Conservation (phyloP, 2,888 invertebrate genomes). For the Leptothorax acervorum region DNA sequence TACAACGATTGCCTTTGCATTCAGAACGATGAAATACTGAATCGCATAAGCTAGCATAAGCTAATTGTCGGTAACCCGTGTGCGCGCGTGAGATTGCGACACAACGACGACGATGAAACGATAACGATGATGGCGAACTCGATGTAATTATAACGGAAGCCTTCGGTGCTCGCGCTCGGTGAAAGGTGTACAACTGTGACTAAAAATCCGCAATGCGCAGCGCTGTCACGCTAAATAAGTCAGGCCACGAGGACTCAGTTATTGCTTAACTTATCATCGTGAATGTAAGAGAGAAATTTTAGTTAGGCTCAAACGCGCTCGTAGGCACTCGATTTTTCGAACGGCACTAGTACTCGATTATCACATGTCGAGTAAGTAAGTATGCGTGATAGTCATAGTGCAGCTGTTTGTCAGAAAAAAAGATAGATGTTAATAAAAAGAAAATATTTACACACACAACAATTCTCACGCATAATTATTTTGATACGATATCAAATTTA, state of each 20-base stretch:
- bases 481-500: conserved; percentile 3
- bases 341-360: neutral
- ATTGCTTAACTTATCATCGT: conserved; percentile 45
- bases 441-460: neutral
- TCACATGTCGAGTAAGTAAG: neutral
- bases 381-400: neutral
- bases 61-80: conserved; percentile 58
- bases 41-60: conserved; percentile 39
- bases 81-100: conserved; percentile 54
- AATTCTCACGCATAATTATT: conserved; percentile 11
- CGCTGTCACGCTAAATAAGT: conserved; percentile 60
- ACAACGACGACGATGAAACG: conserved; percentile 27
- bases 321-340: neutral
- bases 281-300: conserved; percentile 33
- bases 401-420: neutral
- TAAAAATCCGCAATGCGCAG: conserved; percentile 59
- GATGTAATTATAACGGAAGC: conserved; percentile 66
- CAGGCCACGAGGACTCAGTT: conserved; percentile 58
- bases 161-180: conserved; percentile 37
- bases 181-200: conserved; percentile 64
- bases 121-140: conserved; percentile 29
- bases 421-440: neutral
- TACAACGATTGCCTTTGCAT: neutral
- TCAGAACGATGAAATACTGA: neutral
- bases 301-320: neutral